phyloP scores from a whole-genome alignment of 2,113 vertebrate species.

The Ginglymostoma cirratum region DNA sequence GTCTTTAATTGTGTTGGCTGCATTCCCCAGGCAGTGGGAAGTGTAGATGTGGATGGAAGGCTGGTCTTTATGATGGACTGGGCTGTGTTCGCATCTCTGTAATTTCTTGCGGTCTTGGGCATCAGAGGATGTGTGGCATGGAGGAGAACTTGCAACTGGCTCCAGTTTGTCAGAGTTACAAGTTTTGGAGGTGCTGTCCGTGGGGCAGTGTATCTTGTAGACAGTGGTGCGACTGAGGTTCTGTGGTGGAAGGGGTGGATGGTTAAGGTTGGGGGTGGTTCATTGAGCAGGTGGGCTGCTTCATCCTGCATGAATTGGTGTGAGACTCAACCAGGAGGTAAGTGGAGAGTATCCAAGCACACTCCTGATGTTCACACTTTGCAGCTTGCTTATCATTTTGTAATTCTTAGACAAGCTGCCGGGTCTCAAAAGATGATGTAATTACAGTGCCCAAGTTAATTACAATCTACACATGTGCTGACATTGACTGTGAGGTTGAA shows the following conservation, averaged over 20 bases:
- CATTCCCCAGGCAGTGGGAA: too few relatives aligned
- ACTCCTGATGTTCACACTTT: not conserved
- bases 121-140: not conserved
- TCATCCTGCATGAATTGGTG: not conserved
- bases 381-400: not conserved
- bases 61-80: too few relatives aligned
- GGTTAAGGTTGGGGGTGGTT: not conserved
- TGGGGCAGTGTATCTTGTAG: not conserved
- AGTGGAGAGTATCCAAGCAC: not conserved
- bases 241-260: not conserved
- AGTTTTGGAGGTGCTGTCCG: not conserved
- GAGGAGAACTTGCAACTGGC: not conserved
- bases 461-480: not conserved
- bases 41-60: too few relatives aligned
- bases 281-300: not conserved
- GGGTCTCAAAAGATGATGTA: not conserved
- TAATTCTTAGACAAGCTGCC: not conserved
- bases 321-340: not conserved
- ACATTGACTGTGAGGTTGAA: not conserved
- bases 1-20: too few relatives aligned
- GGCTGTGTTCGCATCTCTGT: too few relatives aligned
- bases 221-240: too few relatives aligned
- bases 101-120: too few relatives aligned
- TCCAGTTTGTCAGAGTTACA: not conserved
- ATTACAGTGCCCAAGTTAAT: conserved; percentile 19